Conservation (phyloP, 2,888 invertebrate species). For the Dioctria rufipes region DNA sequence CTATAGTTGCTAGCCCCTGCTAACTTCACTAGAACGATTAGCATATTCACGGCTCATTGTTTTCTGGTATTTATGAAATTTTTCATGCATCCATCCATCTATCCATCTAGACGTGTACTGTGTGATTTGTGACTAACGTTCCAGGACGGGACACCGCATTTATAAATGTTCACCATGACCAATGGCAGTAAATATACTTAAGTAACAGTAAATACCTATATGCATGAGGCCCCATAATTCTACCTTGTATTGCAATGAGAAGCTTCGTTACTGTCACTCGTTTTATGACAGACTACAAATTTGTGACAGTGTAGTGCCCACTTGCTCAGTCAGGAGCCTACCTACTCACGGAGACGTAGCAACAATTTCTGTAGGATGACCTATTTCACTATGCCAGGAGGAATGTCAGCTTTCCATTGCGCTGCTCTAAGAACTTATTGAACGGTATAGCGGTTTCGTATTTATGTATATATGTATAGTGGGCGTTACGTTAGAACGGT, state of each 20-base stretch:
- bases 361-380: background rate
- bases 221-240: background rate
- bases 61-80: background rate
- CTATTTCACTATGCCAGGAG: background rate
- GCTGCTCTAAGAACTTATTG: no score
- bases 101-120: background rate
- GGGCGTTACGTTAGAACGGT: background rate
- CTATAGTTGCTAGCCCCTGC: background rate
- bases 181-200: background rate
- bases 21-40: background rate
- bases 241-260: background rate
- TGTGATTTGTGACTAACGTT: slow-evolving; percentile 4
- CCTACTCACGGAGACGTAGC: background rate
- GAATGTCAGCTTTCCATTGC: background rate
- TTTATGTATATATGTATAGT: background rate
- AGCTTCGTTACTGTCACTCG: background rate
- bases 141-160: background rate
- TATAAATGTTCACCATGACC: background rate
- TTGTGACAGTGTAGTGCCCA: background rate
- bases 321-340: background rate
- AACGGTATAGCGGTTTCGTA: background rate
- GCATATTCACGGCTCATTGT: slow-evolving; percentile 21
- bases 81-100: background rate
- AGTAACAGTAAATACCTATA: slow-evolving; percentile 7
- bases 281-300: background rate